Evolutionary conservation across 1,140 invertebrate genomes (phyloP).

Genomic region (Panagrolaimus sp.): DNA sequence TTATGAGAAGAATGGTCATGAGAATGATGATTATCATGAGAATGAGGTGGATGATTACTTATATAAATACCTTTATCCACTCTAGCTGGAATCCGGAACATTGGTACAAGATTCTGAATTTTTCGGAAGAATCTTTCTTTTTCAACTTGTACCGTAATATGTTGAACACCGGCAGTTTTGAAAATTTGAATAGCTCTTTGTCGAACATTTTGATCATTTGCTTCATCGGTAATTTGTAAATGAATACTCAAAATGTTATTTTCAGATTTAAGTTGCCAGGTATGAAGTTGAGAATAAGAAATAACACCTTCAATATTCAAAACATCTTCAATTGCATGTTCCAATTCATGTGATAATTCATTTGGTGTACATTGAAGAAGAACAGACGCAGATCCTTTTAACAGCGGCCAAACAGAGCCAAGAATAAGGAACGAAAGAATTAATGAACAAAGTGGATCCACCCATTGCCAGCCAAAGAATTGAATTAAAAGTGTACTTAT

Average conservation of each 20-base stretch:
- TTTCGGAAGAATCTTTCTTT: slow-evolving; percentile 27
- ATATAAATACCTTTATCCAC: slow-evolving; percentile 9
- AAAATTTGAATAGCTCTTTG: slow-evolving; percentile 31
- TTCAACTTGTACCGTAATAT: slow-evolving; percentile 39
- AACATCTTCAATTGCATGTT: slow-evolving; percentile 17
- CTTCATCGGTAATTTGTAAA: slow-evolving; percentile 41
- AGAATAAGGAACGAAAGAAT: slow-evolving; percentile 67
- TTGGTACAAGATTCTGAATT: slow-evolving; percentile 16
- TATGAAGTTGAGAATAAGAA: slow-evolving; percentile 45
- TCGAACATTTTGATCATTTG: slow-evolving; percentile 48
- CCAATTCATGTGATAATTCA: slow-evolving; percentile 35
- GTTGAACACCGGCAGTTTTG: slow-evolving; percentile 17
- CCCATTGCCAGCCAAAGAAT: slow-evolving; percentile 66
- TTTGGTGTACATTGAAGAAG: slow-evolving; percentile 60
- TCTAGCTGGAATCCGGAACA: background rate
- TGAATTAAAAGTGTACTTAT: slow-evolving; percentile 67
- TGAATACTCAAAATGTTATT: slow-evolving; percentile 47
- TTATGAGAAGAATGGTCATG: background rate
- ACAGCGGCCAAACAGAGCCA: slow-evolving; percentile 65
- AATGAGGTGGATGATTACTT: background rate
- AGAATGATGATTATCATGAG: background rate
- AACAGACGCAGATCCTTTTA: slow-evolving; percentile 64
- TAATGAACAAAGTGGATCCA: slow-evolving; percentile 68
- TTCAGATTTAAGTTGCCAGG: slow-evolving; percentile 56
- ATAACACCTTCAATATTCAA: slow-evolving; percentile 45